phyloP scores from a whole-genome alignment of 2,113 vertebrate species.

The Fregetta grallaria region DNA sequence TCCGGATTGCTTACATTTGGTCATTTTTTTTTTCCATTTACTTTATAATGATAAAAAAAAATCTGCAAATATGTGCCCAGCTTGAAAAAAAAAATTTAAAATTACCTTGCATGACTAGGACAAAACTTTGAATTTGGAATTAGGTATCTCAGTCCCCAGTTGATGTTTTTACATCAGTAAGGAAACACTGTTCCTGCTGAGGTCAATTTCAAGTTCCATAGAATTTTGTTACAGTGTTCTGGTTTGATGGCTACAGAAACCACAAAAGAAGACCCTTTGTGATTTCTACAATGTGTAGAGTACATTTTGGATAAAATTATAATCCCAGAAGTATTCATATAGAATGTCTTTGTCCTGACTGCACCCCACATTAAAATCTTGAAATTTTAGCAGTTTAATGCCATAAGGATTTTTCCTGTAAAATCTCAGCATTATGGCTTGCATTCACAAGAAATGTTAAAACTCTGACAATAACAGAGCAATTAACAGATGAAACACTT shows the following conservation, averaged over 20 bases:
- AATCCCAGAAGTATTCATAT: background rate
- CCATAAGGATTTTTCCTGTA: background rate
- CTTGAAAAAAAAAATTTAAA: background rate
- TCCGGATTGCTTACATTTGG: background rate
- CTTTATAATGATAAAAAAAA: background rate
- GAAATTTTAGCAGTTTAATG: background rate
- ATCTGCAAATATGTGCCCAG: background rate
- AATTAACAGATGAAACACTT: conserved; percentile 14
- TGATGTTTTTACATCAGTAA: background rate
- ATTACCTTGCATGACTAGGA: background rate
- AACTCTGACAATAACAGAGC: conserved; percentile 19
- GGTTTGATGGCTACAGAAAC: background rate
- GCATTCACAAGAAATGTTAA: background rate
- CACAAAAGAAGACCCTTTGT: background rate
- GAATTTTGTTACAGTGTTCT: background rate
- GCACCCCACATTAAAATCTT: background rate
- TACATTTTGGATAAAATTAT: background rate
- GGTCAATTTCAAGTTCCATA: background rate
- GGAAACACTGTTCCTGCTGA: background rate
- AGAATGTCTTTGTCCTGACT: background rate
- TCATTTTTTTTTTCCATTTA: background rate
- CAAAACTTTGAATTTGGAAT: background rate
- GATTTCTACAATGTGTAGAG: background rate
- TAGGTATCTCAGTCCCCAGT: background rate
- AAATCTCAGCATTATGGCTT: background rate